Percentiles rank a stretch among this genome's conserved stretches.
Evolutionary conservation across 2,113 vertebrate genomes (phyloP).

Genomic region (Anser cygnoides): DNA sequence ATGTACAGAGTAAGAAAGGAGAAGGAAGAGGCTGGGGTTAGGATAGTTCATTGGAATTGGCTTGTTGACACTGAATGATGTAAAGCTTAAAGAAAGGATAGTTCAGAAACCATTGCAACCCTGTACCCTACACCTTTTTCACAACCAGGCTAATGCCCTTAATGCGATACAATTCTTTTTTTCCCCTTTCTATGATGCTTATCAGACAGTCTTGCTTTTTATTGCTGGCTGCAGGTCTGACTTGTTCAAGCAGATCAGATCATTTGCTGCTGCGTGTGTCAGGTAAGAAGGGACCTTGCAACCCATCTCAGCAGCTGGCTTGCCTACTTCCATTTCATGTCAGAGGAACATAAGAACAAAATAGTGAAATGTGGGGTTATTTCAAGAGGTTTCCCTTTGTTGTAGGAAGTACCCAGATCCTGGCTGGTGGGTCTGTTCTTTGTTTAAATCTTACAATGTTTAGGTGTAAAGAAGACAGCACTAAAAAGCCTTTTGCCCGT

Average conservation of each 20-base stretch:
- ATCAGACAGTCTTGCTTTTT: background rate
- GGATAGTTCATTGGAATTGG: background rate
- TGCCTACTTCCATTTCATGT: background rate
- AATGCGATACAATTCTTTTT: background rate
- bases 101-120: background rate
- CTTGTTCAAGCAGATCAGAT: fast-evolving
- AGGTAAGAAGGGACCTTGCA: background rate
- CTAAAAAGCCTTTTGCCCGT: background rate
- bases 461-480: background rate
- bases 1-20: background rate
- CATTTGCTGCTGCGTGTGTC: background rate
- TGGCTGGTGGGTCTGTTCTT: background rate
- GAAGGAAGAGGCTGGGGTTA: background rate
- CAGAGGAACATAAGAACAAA: background rate
- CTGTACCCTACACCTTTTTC: background rate
- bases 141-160: background rate
- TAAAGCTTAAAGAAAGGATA: background rate
- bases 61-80: background rate
- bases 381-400: background rate
- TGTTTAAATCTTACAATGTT: background rate
- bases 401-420: background rate
- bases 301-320: background rate
- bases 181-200: background rate
- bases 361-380: background rate
- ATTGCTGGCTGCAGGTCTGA: background rate